A percentile compares a stretch with the other conserved stretches of the same genome.
These are phyloP conservation scores for Leguminivora glycinivorella DNA, from an alignment of 1,140 invertebrate genomes.

Conservation along the genomic window DNA sequence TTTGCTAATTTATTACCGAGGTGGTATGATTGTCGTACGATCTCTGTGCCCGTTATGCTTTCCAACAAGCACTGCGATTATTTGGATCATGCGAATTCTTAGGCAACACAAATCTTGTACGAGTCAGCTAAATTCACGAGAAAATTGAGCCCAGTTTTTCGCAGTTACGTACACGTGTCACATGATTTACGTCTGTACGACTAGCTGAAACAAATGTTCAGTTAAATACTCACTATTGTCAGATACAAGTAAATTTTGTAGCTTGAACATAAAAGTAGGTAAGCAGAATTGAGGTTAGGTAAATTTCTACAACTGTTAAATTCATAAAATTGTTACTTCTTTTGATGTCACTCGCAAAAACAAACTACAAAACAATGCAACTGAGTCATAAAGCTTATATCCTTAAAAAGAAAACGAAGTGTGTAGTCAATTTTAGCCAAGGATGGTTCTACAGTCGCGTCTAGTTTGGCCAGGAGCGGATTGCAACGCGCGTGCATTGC, in stretches of 20 bases:
- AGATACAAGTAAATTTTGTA: not conserved
- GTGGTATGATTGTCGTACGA: constrained; percentile 63
- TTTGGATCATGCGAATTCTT: not conserved
- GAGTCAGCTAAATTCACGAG: not conserved
- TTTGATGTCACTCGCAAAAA: not conserved
- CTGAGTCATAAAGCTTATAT: not conserved
- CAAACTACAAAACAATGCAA: not conserved
- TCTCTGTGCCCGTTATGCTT: constrained; percentile 46
- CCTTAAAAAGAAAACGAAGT: not conserved
- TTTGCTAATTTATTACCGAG: constrained; percentile 43
- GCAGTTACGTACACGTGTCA: constrained; percentile 5
- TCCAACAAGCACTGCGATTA: constrained; percentile 42
- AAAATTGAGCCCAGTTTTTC: not conserved
- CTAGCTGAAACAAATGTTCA: not conserved
- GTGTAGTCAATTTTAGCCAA: constrained; percentile 4
- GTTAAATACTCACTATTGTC: not conserved
- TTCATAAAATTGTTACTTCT: not conserved
- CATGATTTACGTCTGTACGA: constrained; percentile 9
- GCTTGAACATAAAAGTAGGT: not conserved
- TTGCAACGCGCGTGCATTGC: constrained; percentile 24
- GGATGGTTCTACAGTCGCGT: constrained; percentile 1
- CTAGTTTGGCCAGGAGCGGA: constrained; percentile 17
- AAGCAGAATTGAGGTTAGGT: not conserved
- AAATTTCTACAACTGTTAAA: not conserved
- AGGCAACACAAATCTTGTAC: not conserved